Conservation (phyloP, 2,113 vertebrate genomes). For the Leptobrachium leishanense region DNA sequence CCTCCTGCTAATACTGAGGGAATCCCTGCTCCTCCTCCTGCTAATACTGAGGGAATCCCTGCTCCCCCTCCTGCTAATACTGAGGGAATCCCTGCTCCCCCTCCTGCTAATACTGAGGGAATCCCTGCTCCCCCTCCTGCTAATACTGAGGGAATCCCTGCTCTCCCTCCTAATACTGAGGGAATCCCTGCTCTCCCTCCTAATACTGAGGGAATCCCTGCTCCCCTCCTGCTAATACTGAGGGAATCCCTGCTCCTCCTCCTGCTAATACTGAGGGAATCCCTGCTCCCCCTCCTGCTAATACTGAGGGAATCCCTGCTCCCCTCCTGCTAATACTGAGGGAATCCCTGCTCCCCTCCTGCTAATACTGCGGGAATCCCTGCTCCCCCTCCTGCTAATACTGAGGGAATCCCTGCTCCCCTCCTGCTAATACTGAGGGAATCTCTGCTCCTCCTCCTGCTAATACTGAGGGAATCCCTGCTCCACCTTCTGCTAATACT, state of each 20-base stretch:
- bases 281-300: not conserved
- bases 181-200: constrained; percentile 8
- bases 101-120: not conserved
- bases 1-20: not conserved
- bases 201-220: constrained; percentile 9
- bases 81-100: constrained; percentile 6
- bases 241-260: constrained; percentile 17
- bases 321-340: not conserved
- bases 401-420: not conserved
- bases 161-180: not conserved
- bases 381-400: not conserved
- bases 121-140: not conserved
- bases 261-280: not conserved
- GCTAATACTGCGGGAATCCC: not conserved
- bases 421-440: not conserved
- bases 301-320: no score
- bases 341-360: constrained; percentile 13
- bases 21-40: no score
- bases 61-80: not conserved
- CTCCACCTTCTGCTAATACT: not conserved
- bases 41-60: constrained; percentile 15
- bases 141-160: no score
- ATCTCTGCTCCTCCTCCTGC: not conserved
- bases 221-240: not conserved
- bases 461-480: not conserved